phyloP scores from a whole-genome alignment of 2,797 vertebrate species.

The Gouania willdenowi region DNA sequence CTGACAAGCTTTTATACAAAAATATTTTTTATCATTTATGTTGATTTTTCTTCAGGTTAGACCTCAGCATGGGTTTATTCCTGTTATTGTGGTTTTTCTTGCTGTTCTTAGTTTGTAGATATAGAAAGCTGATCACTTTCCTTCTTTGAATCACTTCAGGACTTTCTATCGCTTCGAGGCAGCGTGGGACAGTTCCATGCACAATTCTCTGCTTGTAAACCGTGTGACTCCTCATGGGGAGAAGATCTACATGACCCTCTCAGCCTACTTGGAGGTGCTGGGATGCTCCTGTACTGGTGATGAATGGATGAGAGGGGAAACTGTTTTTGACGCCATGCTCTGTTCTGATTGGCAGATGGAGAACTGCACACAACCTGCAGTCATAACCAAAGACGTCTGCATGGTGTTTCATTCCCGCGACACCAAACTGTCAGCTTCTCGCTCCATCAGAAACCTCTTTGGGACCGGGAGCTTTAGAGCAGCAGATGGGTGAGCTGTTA shows the following conservation, averaged over 20 bases:
- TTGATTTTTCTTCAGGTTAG: conserved; percentile 1
- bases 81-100: neutral
- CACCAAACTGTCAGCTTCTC: conserved; percentile 89
- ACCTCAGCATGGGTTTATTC: conserved; percentile 18
- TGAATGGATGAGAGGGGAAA: conserved; percentile 2
- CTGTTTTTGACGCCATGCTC: neutral
- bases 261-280: conserved; percentile 94
- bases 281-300: conserved; percentile 1
- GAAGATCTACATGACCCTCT: conserved; percentile 98
- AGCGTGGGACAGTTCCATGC: conserved; percentile 98
- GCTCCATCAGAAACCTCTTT: conserved; percentile 92
- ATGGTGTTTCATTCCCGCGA: conserved; percentile 98
- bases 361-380: conserved; percentile 89
- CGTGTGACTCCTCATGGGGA: conserved; percentile 93
- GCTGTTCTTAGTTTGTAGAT: neutral
- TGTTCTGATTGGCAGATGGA: conserved; percentile 81
- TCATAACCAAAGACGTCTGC: conserved; percentile 97
- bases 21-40: too few species aligned
- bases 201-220: conserved; percentile 94
- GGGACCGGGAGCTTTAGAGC: conserved; percentile 87
- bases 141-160: conserved; percentile 63
- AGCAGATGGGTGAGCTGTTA: conserved; percentile 82
- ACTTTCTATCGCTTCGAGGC: conserved; percentile 95
- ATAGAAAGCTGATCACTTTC: conserved; percentile 1
- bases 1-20: too few species aligned